Percentiles rank a stretch among this genome's conserved stretches.
Evolutionary conservation across 2,113 vertebrate species (phyloP).

Genomic region (Oophaga pumilio): DNA sequence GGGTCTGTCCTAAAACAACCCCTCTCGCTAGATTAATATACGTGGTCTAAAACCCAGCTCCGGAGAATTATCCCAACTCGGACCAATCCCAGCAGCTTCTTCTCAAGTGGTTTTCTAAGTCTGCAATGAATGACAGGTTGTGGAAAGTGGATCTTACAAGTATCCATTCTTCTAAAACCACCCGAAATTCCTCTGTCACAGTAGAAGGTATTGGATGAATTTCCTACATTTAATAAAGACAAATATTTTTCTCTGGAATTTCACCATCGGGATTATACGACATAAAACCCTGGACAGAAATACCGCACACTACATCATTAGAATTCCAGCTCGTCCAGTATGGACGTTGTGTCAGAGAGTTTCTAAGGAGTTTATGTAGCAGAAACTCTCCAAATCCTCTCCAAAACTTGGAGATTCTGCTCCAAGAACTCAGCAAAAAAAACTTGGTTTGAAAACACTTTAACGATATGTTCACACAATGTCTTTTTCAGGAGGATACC

Average conservation of each 20-base stretch:
- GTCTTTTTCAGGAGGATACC: no score
- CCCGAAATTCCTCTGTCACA: conserved; percentile 1
- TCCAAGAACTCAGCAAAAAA: no score
- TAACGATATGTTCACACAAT: no score
- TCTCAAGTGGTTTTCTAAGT: not conserved
- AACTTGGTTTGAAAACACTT: no score
- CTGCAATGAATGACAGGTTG: not conserved
- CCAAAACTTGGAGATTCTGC: no score
- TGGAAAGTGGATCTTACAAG: not conserved
- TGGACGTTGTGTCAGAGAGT: not conserved
- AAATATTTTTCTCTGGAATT: conserved; percentile 10
- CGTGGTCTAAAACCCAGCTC: not conserved
- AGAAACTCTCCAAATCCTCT: no score
- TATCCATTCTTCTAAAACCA: not conserved
- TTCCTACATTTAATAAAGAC: not conserved
- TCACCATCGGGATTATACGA: not conserved
- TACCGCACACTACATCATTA: not conserved
- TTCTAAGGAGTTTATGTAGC: no score
- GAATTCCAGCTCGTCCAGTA: not conserved
- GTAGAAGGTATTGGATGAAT: not conserved
- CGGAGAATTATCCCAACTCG: not conserved
- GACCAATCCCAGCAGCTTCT: not conserved
- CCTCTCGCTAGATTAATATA: not conserved
- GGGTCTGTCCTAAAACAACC: not conserved
- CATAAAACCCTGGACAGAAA: not conserved